Evolutionary conservation across 2,888 invertebrate species (phyloP), one percentile per base, ranked within the genome.

Genomic region (Scelioninae gen. 1): DNA sequence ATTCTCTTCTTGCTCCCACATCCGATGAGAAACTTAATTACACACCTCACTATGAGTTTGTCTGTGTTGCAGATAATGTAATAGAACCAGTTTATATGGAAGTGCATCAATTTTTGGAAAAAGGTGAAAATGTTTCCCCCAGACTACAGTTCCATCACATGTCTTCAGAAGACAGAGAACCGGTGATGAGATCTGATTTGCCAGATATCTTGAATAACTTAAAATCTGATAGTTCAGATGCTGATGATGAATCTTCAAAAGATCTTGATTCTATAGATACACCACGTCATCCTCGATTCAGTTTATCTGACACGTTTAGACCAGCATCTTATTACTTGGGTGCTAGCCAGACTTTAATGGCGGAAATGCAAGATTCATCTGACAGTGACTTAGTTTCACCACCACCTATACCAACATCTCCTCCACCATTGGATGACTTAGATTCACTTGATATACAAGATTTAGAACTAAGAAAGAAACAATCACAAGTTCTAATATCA

Each of bases 11-110:
- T 66, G 92, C 92, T 7, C 92, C 93, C 0, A 87, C 88, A 51
- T 74, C 96, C 85, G 96, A 96, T 11, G 96, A 96, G 95, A 96
- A 95, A 85, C 94, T 96, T 88, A 92, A 92, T 75, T 95, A 95
- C 85, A 93, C 93, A 84, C 94, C 95, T 87, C 94, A 95, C 8
- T 96, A 96, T 90, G 96, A 96, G 91, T 93, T 95, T 82, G 95
- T 96, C 49, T 95, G 95, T 91, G 95, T 96, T 45, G 94, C 94
- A 76, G 94, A 94, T 76, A 94, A 94, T 34, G 95, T 94, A 90
- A 93, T 94, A 49, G 97, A 97, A 92, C 97, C 97, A 0, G 95
- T 97, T 15, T 97, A 97, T 88, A 97, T 97, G 96, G 97, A 97
- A 91, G 93, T 97, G 29, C 95, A 94, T 34, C 93, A 93, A 4